phyloP scores from a whole-genome alignment of 2,797 vertebrate genomes.

The Eulemur albifrons region DNA sequence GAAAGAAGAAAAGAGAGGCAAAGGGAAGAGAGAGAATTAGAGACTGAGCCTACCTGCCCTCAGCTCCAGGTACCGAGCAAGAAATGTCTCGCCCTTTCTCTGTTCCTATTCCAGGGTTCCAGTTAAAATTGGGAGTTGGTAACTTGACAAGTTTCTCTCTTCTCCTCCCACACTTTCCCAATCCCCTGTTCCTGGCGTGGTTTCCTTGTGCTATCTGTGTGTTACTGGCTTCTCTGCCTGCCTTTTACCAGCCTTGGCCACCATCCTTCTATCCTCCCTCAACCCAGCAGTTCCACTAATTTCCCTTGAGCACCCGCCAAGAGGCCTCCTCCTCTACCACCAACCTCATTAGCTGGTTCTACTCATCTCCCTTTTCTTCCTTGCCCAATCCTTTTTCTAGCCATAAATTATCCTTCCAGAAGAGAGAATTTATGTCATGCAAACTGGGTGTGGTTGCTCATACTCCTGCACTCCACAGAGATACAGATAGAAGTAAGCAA shows the following conservation, averaged over 20 bases:
- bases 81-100: not conserved
- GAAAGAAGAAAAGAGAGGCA: not conserved
- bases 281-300: conserved; percentile 53
- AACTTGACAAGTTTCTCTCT: conserved; percentile 33
- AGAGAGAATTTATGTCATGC: not conserved
- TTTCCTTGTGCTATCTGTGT: conserved; percentile 51
- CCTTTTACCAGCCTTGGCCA: conserved; percentile 42
- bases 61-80: not conserved
- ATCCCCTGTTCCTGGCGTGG: conserved; percentile 14
- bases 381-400: conserved; percentile 44
- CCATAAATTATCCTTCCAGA: conserved; percentile 44
- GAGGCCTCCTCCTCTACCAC: conserved; percentile 38
- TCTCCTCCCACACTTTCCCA: conserved; percentile 17
- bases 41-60: not conserved
- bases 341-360: conserved; percentile 41
- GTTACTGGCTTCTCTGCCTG: conserved; percentile 59
- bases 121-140: conserved; percentile 44
- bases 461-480: not conserved
- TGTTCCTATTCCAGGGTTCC: not conserved
- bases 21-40: not conserved
- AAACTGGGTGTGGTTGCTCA: not conserved
- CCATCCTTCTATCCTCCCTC: conserved; percentile 57
- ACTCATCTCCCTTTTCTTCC: conserved; percentile 52
- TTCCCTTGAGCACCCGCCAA: conserved; percentile 49
- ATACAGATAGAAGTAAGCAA: not conserved